These are phyloP conservation scores for Malthinus seriepunctatus DNA, from an alignment of 2,888 invertebrate genomes.

Conservation along the genomic window DNA sequence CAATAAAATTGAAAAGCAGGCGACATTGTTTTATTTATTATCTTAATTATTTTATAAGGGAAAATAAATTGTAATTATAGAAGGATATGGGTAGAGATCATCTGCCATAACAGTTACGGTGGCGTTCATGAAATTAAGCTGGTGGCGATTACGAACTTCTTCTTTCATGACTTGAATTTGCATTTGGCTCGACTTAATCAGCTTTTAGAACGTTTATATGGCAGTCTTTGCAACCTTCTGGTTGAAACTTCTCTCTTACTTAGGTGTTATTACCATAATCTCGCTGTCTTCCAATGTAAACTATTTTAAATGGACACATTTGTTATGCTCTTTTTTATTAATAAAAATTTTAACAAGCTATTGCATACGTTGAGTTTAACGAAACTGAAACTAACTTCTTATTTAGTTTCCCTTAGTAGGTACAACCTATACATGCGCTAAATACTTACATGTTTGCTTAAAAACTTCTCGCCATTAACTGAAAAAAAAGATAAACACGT, in stretches of 20 bases:
- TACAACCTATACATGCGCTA: no score
- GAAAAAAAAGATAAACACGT: no score
- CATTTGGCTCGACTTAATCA: constrained; percentile 42
- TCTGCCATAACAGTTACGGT: constrained; percentile 31
- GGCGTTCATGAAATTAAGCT: constrained; percentile 37
- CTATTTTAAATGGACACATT: constrained; percentile 45
- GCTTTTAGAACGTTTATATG: constrained; percentile 39
- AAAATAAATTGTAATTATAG: constrained; percentile 36
- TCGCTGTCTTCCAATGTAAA: constrained; percentile 27
- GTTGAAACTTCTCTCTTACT: constrained; percentile 41
- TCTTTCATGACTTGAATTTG: constrained; percentile 42
- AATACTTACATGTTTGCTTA: no score
- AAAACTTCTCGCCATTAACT: no score
- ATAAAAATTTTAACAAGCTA: no score
- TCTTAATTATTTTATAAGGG: constrained; percentile 34
- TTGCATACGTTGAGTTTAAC: no score
- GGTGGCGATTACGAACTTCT: constrained; percentile 40
- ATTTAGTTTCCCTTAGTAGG: no score
- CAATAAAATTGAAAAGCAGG: constrained; percentile 15
- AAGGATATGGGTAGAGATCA: constrained; percentile 32
- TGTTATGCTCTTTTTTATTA: constrained; percentile 27
- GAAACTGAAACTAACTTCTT: no score
- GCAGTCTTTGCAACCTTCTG: constrained; percentile 38
- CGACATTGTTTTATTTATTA: constrained; percentile 21
- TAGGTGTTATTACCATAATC: constrained; percentile 44